Base-by-base conservation (phyloP, 2,113 vertebrate genomes). In the Catagonus wagneri region DNA sequence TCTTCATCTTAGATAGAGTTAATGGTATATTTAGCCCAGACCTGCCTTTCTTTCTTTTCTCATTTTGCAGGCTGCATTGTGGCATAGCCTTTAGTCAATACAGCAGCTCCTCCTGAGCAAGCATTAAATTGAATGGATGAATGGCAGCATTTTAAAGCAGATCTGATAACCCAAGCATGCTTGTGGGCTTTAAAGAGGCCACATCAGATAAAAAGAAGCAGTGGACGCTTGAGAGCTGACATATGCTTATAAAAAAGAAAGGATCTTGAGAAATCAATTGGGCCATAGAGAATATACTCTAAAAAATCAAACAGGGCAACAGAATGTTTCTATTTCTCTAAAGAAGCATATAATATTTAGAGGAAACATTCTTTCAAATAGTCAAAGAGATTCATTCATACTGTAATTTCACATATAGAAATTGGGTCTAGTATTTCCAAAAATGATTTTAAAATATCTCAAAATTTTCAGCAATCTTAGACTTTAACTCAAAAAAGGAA, bases 91-190 rank as follows among this genome's bases (percentile, higher is more conserved):
- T 98, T 94, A 98, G 98, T 97, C 97, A 98, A 72, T 96, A 97
- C 25, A 98, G 97, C 90, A 98, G 61, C 97, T 98, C 97, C 61
- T 7, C 60, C 89, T 96, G 98, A 98, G 91, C 79, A 94, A 81
- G 94, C 95, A 98, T 98, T 98, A 98, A 98, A 97, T 83, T 97
- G 97, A 98, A 96, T 92, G 97, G 96, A 98, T 98, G 98, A 99
- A 98, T 98, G 98, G 88, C 98, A 98, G 96, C 86, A 83, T 98
- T 98, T 98, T 96, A 98, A 98, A 98, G 93, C 1, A 90, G 95
- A 98, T 98, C 97, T 98, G 98, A 98, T 98, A 98, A 97, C 92
- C 89, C 58, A 91, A 94, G 97, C 95, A 97, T 97, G 94, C 97
- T 98, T 97, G 68, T 58, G 81, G 78, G 52, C 94, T 98, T 98